A percentile compares a stretch with the other conserved stretches of the same genome.
phyloP scores from a whole-genome alignment of 2,797 vertebrate genomes.

The Spheniscus humboldti region DNA sequence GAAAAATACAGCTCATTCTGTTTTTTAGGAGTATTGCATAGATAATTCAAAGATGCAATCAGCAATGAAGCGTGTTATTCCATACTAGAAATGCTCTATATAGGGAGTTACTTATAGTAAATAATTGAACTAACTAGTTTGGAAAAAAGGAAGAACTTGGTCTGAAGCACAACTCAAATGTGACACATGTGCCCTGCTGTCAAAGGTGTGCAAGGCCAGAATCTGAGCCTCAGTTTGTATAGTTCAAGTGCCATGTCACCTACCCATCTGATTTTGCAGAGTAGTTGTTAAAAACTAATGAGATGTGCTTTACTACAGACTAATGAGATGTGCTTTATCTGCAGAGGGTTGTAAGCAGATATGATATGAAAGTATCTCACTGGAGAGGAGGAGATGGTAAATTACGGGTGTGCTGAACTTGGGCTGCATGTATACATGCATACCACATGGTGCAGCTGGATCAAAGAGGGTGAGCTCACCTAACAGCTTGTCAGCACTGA shows the following conservation, averaged over 20 bases:
- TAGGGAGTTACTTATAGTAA: not conserved
- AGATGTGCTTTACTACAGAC: not conserved
- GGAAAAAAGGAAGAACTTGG: not conserved
- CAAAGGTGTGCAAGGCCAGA: not conserved
- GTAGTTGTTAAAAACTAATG: not conserved
- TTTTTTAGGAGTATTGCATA: not conserved
- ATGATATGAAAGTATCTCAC: not conserved
- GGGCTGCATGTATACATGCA: accelerated
- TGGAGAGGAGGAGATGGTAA: not conserved
- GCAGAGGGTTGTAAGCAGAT: not conserved
- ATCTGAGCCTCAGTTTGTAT: accelerated
- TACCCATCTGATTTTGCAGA: not conserved
- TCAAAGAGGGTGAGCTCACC: not conserved
- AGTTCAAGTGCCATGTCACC: not conserved
- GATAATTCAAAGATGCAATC: not conserved
- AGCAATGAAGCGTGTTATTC: not conserved
- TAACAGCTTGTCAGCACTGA: not conserved
- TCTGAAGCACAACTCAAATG: not conserved
- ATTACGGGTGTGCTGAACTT: not conserved
- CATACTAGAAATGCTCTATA: not conserved
- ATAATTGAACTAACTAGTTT: not conserved
- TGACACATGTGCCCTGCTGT: not conserved
- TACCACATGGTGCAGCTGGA: accelerated
- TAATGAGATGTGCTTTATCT: not conserved
- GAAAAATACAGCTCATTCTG: not conserved